A percentile compares a stretch with the other conserved stretches of the same genome.
These are phyloP conservation scores for Trematocara stigmaticum DNA, from an alignment of 2,113 vertebrate genomes.

Conservation along the genomic window DNA sequence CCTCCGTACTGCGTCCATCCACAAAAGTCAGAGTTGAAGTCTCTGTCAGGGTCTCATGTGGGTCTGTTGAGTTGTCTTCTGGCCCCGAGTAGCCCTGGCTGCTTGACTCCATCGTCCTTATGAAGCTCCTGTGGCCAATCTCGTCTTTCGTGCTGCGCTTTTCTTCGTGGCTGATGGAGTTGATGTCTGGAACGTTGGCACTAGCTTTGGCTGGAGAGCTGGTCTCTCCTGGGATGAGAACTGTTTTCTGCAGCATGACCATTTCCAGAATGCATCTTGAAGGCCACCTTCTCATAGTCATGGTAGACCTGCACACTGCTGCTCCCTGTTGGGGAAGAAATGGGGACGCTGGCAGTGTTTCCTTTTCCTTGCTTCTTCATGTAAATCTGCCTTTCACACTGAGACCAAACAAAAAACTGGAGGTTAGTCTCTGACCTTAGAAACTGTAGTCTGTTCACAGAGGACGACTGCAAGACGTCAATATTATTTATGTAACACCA, in stretches of 20 bases:
- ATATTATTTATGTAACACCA: not conserved
- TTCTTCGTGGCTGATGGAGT: not conserved
- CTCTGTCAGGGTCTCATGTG: slow-evolving; percentile 70
- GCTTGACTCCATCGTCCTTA: slow-evolving; percentile 37
- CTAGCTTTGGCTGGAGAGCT: not conserved
- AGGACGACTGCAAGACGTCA: not conserved
- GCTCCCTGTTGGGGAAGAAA: slow-evolving; percentile 38
- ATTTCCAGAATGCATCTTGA: slow-evolving; percentile 20
- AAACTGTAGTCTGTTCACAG: not conserved
- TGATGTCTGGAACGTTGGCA: not conserved
- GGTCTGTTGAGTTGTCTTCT: slow-evolving; percentile 60
- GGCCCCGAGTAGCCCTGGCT: slow-evolving; percentile 35
- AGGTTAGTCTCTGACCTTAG: not conserved
- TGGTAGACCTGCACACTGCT: slow-evolving; percentile 29
- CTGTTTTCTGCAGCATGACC: not conserved
- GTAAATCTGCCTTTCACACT: not conserved
- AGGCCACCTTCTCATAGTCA: slow-evolving; percentile 43
- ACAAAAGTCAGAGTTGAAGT: slow-evolving; percentile 88
- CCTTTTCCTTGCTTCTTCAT: slow-evolving; percentile 41
- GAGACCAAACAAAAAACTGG: not conserved
- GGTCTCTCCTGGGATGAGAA: not conserved
- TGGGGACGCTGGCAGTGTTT: not conserved
- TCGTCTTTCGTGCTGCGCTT: slow-evolving; percentile 5
- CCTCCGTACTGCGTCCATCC: slow-evolving; percentile 82
- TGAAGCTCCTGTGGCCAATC: slow-evolving; percentile 1